Evolutionary conservation across 2,113 vertebrate genomes (phyloP).

Genomic region (Myotis davidii): DNA sequence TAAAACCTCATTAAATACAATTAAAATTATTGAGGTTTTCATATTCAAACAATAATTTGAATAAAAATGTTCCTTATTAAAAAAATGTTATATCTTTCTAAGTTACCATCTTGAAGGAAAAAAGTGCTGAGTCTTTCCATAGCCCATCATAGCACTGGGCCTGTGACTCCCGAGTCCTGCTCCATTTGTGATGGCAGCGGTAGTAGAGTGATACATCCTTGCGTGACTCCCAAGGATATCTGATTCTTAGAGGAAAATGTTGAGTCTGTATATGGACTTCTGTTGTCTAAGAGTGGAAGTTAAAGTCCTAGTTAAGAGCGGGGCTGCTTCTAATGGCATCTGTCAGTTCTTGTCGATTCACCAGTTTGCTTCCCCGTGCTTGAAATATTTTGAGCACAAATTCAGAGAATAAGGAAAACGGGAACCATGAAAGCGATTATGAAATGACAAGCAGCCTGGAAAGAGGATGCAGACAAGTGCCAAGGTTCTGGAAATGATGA

Average conservation of each 20-base stretch:
- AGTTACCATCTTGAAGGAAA: background rate
- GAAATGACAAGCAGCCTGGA: slow-evolving; percentile 48
- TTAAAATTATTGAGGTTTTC: background rate
- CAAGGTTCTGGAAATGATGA: background rate
- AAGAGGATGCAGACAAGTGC: slow-evolving; percentile 14
- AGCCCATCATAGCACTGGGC: too few species aligned
- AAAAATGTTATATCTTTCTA: background rate
- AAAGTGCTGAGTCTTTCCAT: background rate
- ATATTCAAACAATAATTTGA: background rate
- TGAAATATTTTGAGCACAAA: slow-evolving; percentile 61
- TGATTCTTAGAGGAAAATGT: background rate
- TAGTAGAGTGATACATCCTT: background rate
- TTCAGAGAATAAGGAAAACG: slow-evolving; percentile 60
- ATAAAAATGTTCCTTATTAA: background rate
- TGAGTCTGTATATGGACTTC: slow-evolving; percentile 27
- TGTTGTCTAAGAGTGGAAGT: background rate
- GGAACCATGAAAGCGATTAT: slow-evolving; percentile 39
- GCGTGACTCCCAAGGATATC: background rate
- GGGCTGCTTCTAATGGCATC: slow-evolving; percentile 1
- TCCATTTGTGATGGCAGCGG: background rate
- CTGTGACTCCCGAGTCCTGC: background rate
- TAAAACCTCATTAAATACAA: slow-evolving; percentile 21
- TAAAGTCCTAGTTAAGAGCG: slow-evolving; percentile 64
- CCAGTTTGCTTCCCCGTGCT: background rate
- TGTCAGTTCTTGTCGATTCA: slow-evolving; percentile 51